These are phyloP conservation scores for Smutsia gigantea DNA, from an alignment of 2,797 vertebrate species.

Conservation along the genomic window DNA sequence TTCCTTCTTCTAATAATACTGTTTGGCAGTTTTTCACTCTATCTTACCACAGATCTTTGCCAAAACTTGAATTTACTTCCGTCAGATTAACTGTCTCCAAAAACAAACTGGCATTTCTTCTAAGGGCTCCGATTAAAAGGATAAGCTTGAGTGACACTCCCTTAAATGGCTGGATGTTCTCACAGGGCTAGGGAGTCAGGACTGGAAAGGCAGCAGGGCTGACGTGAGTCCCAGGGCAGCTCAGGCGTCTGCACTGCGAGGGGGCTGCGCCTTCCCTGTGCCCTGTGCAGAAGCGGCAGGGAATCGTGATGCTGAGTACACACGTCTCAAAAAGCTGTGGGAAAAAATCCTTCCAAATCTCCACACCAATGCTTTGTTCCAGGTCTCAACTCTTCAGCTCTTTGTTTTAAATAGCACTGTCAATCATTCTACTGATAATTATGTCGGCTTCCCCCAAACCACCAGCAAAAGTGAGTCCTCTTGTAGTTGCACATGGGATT, in stretches of 20 bases:
- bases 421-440: conserved; percentile 57
- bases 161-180: conserved; percentile 83
- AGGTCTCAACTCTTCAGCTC: neutral
- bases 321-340: conserved; percentile 72
- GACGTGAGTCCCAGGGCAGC: conserved; percentile 80
- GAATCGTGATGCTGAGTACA: conserved; percentile 80
- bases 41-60: conserved; percentile 89
- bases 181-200: conserved; percentile 79
- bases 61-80: conserved; percentile 93
- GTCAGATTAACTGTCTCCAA: conserved; percentile 91
- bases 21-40: conserved; percentile 86
- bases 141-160: conserved; percentile 87
- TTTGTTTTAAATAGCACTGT: conserved; percentile 57
- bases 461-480: conserved; percentile 12
- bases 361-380: neutral
- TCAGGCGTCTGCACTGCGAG: conserved; percentile 74
- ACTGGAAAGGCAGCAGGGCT: conserved; percentile 75
- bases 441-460: conserved; percentile 11
- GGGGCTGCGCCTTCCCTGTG: conserved; percentile 72
- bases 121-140: conserved; percentile 84
- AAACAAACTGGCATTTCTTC: conserved; percentile 89
- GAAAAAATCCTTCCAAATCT: conserved; percentile 74
- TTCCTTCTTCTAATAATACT: conserved; percentile 82
- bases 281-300: conserved; percentile 67
- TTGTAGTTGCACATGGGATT: conserved; percentile 50